Conservation (phyloP, 2,113 vertebrate genomes). For the Ictalurus furcatus region DNA sequence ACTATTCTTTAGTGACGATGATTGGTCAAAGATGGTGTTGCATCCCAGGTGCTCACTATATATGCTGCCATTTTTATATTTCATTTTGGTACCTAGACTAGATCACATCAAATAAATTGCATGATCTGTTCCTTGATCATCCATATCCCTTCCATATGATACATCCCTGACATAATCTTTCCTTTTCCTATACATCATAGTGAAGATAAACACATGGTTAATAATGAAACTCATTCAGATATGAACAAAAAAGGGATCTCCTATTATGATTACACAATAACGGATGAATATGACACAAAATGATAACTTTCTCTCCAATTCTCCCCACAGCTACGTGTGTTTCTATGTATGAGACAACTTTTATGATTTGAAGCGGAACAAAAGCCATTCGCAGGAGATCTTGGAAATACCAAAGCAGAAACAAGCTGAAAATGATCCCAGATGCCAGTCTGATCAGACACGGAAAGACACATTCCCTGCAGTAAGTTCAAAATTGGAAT, state of each 20-base stretch:
- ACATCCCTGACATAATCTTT: background rate
- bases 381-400: constrained; percentile 22
- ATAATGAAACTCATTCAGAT: background rate
- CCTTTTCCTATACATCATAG: background rate
- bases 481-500: constrained; percentile 62
- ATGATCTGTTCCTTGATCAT: background rate
- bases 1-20: background rate
- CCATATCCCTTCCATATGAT: background rate
- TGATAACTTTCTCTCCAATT: background rate
- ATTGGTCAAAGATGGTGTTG: background rate
- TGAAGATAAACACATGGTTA: background rate
- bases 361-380: background rate
- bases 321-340: background rate
- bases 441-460: constrained; percentile 28
- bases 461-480: constrained; percentile 55
- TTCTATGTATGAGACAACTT: background rate
- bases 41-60: background rate
- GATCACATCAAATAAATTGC: background rate
- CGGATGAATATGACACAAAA: background rate
- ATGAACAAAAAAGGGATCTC: background rate
- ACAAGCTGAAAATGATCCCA: background rate
- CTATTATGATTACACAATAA: background rate
- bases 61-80: background rate
- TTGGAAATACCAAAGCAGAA: constrained; percentile 14
- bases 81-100: background rate